Percentiles rank a stretch among this genome's conserved stretches.
Evolutionary conservation across 2,113 vertebrate species (phyloP).

Genomic region (Clinocottus analis): DNA sequence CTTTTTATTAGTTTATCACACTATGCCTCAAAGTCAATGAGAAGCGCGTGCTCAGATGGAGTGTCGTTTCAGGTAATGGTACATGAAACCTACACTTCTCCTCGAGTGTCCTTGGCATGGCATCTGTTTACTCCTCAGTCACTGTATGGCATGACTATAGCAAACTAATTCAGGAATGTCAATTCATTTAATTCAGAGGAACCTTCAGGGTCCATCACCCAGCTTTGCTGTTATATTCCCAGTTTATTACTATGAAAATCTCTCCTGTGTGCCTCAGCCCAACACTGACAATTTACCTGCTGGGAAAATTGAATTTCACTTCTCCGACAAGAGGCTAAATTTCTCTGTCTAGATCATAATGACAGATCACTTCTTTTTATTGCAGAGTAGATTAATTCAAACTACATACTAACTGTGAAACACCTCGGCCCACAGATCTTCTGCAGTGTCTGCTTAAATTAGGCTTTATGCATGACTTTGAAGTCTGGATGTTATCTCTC

Average conservation of each 20-base stretch:
- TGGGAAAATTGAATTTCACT: conserved; percentile 40
- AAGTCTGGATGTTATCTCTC: conserved; percentile 47
- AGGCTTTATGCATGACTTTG: conserved; percentile 55
- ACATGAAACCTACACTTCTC: conserved; percentile 27
- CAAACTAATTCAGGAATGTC: conserved; percentile 35
- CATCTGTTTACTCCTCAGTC: conserved; percentile 51
- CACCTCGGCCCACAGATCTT: conserved; percentile 46
- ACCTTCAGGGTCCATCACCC: conserved; percentile 45
- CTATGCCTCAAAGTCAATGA: conserved; percentile 65
- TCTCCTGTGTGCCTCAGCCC: conserved; percentile 6
- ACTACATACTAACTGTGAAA: conserved; percentile 33
- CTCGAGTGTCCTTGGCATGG: conserved; percentile 54
- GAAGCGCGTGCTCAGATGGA: conserved; percentile 30
- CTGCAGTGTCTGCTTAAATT: conserved; percentile 58
- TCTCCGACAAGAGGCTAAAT: conserved; percentile 21
- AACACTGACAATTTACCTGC: conserved; percentile 33
- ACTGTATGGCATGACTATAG: conserved; percentile 10
- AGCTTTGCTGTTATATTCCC: conserved; percentile 8
- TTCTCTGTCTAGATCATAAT: conserved; percentile 50
- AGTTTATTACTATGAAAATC: conserved; percentile 22
- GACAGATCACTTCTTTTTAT: conserved; percentile 53
- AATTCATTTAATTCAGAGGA: conserved; percentile 16
- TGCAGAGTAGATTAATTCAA: conserved; percentile 57
- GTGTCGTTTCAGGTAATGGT: conserved; percentile 51
- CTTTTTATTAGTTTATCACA: conserved; percentile 41